These are phyloP conservation scores for Mallateleia sp. DNA, from an alignment of 2,888 invertebrate species.

Conservation along the genomic window DNA sequence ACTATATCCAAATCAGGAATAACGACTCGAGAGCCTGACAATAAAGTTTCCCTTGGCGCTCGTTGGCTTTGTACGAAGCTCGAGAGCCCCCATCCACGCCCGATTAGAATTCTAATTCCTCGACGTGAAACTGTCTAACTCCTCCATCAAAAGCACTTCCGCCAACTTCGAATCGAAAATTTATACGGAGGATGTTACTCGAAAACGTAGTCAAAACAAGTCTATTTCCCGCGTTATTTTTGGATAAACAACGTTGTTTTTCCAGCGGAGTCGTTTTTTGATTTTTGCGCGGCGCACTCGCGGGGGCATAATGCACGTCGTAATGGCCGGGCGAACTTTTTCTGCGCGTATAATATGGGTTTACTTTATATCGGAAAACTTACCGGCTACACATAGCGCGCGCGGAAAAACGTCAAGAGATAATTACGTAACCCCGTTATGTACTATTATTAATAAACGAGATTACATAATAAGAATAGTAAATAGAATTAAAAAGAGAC, in stretches of 20 bases:
- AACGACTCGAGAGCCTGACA: constrained; percentile 86
- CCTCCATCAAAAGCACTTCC: constrained; percentile 66
- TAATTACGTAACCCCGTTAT: constrained; percentile 11
- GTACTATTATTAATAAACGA: constrained; percentile 10
- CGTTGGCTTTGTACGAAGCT: constrained; percentile 74
- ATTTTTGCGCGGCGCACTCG: constrained; percentile 7
- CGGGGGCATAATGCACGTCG: background rate
- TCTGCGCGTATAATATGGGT: background rate
- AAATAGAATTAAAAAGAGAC: background rate
- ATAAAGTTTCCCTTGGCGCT: constrained; percentile 86
- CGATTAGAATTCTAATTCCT: constrained; percentile 75
- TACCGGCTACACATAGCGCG: background rate
- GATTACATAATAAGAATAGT: background rate
- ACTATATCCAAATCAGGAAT: constrained; percentile 89
- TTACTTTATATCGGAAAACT: constrained; percentile 14
- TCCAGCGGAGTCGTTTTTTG: constrained; percentile 10
- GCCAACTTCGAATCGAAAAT: constrained; percentile 55
- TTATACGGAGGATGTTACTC: constrained; percentile 43
- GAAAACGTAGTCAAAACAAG: constrained; percentile 60
- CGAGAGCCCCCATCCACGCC: constrained; percentile 52
- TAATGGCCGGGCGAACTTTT: background rate
- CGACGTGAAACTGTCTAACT: constrained; percentile 61
- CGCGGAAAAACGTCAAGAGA: constrained; percentile 6
- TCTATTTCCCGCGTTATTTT: constrained; percentile 46
- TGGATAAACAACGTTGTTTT: constrained; percentile 48